A percentile compares a stretch with the other conserved stretches of the same genome.
phyloP scores from a whole-genome alignment of 2,113 vertebrate genomes.

The Meleagris gallopavo region DNA sequence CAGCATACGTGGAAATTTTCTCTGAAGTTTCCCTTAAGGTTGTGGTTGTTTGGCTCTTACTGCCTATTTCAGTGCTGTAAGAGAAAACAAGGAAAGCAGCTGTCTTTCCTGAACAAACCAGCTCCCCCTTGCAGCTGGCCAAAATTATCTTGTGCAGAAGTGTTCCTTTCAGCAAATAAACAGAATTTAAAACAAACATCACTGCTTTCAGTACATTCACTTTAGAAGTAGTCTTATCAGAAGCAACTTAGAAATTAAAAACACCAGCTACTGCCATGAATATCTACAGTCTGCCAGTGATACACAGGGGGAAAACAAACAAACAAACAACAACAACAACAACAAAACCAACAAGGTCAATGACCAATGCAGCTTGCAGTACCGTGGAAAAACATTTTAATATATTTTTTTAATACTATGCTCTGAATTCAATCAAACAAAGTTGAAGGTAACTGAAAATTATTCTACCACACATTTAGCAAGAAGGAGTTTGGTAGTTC shows the following conservation, averaged over 20 bases:
- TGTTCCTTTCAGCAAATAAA: not conserved
- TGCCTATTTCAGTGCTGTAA: slow-evolving; percentile 14
- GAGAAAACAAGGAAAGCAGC: not conserved
- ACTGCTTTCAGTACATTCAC: not conserved
- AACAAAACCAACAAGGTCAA: not conserved
- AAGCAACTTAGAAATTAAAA: not conserved
- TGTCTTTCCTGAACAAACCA: not conserved
- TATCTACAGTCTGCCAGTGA: not conserved
- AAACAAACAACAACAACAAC: too few relatives aligned
- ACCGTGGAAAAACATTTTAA: not conserved
- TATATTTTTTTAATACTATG: not conserved
- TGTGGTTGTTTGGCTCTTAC: not conserved
- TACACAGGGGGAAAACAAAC: not conserved
- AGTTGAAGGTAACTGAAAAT: not conserved
- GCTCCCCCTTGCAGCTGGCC: not conserved
- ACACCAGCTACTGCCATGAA: not conserved
- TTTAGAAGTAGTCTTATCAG: not conserved
- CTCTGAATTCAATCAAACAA: not conserved
- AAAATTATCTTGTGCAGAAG: not conserved
- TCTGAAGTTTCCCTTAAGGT: not conserved
- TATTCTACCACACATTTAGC: not conserved
- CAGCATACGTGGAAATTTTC: not conserved
- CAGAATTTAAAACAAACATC: not conserved
- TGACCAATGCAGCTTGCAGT: not conserved
- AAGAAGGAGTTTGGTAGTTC: not conserved